A percentile compares a stretch with the other conserved stretches of the same genome.
phyloP scores from a whole-genome alignment of 2,888 invertebrate genomes.

The Plusia festucae region DNA sequence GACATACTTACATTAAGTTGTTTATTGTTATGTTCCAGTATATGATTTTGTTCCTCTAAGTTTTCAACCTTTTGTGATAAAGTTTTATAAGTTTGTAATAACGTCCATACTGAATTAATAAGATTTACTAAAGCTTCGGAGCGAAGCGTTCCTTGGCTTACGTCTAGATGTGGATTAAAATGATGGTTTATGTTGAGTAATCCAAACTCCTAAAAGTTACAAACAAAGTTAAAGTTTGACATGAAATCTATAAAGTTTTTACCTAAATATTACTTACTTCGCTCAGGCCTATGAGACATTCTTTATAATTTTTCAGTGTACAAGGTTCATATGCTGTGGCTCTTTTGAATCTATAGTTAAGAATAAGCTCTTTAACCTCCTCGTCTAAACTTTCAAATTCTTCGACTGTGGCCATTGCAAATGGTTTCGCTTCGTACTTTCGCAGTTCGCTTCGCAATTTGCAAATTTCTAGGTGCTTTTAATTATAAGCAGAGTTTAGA shows the following conservation, averaged over 20 bases:
- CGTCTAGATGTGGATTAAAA: slow-evolving; percentile 82
- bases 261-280: slow-evolving; percentile 71
- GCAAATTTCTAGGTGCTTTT: too few species aligned
- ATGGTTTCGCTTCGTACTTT: neutral
- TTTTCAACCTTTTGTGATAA: slow-evolving; percentile 70
- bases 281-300: slow-evolving; percentile 81
- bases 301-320: slow-evolving; percentile 76
- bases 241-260: neutral
- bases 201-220: slow-evolving; percentile 76
- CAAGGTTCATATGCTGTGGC: slow-evolving; percentile 82
- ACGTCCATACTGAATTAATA: slow-evolving; percentile 79
- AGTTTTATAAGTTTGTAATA: slow-evolving; percentile 78
- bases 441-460: neutral
- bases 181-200: slow-evolving; percentile 77
- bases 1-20: slow-evolving; percentile 76
- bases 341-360: slow-evolving; percentile 81
- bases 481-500: neutral
- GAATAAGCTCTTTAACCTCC: slow-evolving; percentile 83
- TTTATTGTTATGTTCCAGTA: slow-evolving; percentile 79
- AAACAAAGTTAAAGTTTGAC: neutral
- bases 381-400: slow-evolving; percentile 76
- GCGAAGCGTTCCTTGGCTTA: slow-evolving; percentile 66
- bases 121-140: slow-evolving; percentile 77
- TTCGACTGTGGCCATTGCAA: slow-evolving; percentile 57
- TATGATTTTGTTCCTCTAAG: slow-evolving; percentile 77